Evolutionary conservation across 1,140 invertebrate genomes (phyloP), one percentile per base, ranked within the genome.

Genomic region (Holotrichia oblita): DNA sequence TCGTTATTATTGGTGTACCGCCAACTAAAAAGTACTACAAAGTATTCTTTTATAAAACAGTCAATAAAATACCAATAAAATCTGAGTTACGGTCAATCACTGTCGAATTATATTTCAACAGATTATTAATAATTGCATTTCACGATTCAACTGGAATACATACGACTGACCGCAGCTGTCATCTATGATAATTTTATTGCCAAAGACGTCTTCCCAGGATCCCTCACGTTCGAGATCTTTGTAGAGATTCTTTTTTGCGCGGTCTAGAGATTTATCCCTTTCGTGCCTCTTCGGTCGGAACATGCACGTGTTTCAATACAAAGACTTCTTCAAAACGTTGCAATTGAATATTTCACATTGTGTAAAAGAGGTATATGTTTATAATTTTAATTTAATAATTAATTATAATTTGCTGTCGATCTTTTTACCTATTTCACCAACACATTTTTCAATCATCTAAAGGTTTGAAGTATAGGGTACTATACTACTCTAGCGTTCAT

Each of bases 31-130:
- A 3, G 4, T 6, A 7, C 48, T 3, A 7, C 48, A 55, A 17
- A 48, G n/a, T n/a, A 34, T 10, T 55, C n/a, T 1, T 17, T 55
- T 4, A 55, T 22, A 27, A 17, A 69, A 69, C 22, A 20, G 61
- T 17, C 14, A 55, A 55, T 55, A 55, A 55, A 17, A 17, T 17
- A 20, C 22, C 22, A 24, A 34, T 69, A 69, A 69, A 69, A 69
- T 34, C 22, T 27, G 61, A 69, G 24, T 69, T 69, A 69, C 27
- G 61, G 27, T 34, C 61, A 27, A 69, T 69, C 61, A 34, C 7
- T 69, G 61, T 69, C 61, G 61, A 69, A 69, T 27, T 69, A 27
- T 69, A 69, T 69, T 22, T 69, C 61, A 22, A 69, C 61, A 22
- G 22, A 27, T 69, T 69, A 69, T 69, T 69, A 69, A 7, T 69